phyloP scores from a whole-genome alignment of 2,113 vertebrate genomes.

The Poecile atricapillus region DNA sequence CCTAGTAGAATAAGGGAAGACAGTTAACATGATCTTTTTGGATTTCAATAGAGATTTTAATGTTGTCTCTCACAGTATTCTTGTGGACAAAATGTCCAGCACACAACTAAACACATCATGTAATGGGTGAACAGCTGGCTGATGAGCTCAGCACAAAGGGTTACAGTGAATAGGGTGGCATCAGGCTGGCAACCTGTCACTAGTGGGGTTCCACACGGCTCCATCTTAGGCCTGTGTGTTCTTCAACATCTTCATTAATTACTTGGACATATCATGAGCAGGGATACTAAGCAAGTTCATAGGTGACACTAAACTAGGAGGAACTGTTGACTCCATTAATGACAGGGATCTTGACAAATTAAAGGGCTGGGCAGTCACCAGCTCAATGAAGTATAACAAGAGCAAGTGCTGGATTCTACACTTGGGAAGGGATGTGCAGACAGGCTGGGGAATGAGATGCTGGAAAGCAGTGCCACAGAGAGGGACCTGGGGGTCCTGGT shows the following conservation, averaged over 20 bases:
- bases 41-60: neutral
- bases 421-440: neutral
- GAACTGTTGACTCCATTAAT: neutral
- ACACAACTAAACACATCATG: neutral
- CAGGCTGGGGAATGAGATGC: neutral
- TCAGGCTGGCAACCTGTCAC: too few species aligned
- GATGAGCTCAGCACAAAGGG: neutral
- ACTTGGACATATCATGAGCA: rapidly evolving
- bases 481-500: neutral
- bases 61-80: neutral
- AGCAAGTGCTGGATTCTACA: neutral
- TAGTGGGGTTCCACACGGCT: neutral
- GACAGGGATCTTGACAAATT: neutral
- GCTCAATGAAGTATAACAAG: too few species aligned
- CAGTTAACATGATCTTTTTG: neutral
- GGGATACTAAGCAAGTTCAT: too few species aligned
- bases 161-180: neutral
- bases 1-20: neutral
- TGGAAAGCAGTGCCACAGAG: neutral
- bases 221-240: rapidly evolving
- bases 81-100: neutral
- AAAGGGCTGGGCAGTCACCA: neutral
- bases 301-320: neutral
- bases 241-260: neutral
- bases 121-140: rapidly evolving